Percentiles rank a stretch among this genome's conserved stretches.
Evolutionary conservation across 1,140 invertebrate genomes (phyloP).

Genomic region (Drosophila arawakana): DNA sequence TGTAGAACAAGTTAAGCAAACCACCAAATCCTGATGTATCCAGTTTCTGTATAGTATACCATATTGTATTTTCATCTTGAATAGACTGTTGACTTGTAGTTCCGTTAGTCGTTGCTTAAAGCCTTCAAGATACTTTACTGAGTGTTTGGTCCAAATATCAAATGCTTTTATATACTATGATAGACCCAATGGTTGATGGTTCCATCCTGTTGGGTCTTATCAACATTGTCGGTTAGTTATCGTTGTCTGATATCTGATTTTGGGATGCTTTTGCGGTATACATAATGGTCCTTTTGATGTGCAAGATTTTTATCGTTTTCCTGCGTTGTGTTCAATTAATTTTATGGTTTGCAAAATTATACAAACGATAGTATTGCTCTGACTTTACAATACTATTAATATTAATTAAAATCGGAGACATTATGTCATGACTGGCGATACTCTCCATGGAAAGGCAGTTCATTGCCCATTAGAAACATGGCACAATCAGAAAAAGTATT

Average conservation of each 20-base stretch:
- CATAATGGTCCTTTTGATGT: constrained; percentile 31
- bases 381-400: constrained; percentile 16
- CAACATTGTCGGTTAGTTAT: constrained; percentile 6
- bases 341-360: constrained; percentile 15
- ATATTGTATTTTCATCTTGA: constrained; percentile 18
- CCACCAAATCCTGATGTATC: neutral
- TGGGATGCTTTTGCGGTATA: constrained; percentile 10
- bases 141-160: neutral
- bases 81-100: neutral
- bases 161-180: constrained; percentile 16
- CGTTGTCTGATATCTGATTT: neutral
- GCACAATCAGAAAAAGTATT: neutral
- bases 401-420: constrained; percentile 19
- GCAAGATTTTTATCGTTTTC: neutral
- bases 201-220: constrained; percentile 23
- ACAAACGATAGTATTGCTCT: neutral
- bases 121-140: neutral
- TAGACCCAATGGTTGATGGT: too few species aligned
- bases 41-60: constrained; percentile 12
- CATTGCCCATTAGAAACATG: neutral
- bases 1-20: neutral
- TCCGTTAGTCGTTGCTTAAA: neutral
- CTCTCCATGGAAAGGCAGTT: neutral
- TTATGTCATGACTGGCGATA: constrained; percentile 8
- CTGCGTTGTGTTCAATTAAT: constrained; percentile 5